Evolutionary conservation across 2,888 invertebrate species (phyloP).

Genomic region (Cosmorhoe ocellata): DNA sequence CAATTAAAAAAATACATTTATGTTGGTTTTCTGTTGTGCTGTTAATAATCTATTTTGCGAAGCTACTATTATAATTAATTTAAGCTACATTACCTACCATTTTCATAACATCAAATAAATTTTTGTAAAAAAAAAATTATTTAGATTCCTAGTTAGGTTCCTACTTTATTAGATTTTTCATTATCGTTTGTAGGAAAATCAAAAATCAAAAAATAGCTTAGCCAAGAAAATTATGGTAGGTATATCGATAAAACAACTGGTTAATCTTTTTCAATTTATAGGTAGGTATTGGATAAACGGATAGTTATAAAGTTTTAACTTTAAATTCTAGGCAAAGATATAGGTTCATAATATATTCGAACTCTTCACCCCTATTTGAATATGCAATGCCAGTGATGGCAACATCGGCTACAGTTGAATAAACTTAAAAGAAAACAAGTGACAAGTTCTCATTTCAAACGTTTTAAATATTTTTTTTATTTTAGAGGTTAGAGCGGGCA

Average conservation of each 20-base stretch:
- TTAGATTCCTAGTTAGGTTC: too few relatives aligned
- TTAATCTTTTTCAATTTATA: background rate
- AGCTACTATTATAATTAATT: background rate
- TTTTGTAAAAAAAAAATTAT: too few relatives aligned
- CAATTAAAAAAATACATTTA: background rate
- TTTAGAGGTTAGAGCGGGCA: slow-evolving; percentile 6
- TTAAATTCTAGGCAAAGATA: slow-evolving; percentile 33
- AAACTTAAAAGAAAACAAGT: slow-evolving; percentile 50
- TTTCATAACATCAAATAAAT: too few relatives aligned
- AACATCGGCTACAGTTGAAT: slow-evolving; percentile 51
- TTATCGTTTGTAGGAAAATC: too few relatives aligned
- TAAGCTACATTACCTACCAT: too few relatives aligned
- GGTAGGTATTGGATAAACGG: background rate
- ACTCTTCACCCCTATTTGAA: slow-evolving; percentile 57
- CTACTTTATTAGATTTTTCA: too few relatives aligned
- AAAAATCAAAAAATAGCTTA: too few relatives aligned
- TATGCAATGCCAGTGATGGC: slow-evolving; percentile 44
- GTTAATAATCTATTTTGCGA: too few relatives aligned
- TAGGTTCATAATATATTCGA: slow-evolving; percentile 45
- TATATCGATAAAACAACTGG: too few relatives aligned
- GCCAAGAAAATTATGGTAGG: too few relatives aligned
- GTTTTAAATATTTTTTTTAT: slow-evolving; percentile 9
- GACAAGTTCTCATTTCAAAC: slow-evolving; percentile 19
- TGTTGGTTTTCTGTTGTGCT: too few relatives aligned
- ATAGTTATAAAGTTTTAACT: slow-evolving; percentile 20